Percentiles rank a stretch among this genome's conserved stretches.
phyloP scores from a whole-genome alignment of 2,797 vertebrate species.

The Karalla daura region DNA sequence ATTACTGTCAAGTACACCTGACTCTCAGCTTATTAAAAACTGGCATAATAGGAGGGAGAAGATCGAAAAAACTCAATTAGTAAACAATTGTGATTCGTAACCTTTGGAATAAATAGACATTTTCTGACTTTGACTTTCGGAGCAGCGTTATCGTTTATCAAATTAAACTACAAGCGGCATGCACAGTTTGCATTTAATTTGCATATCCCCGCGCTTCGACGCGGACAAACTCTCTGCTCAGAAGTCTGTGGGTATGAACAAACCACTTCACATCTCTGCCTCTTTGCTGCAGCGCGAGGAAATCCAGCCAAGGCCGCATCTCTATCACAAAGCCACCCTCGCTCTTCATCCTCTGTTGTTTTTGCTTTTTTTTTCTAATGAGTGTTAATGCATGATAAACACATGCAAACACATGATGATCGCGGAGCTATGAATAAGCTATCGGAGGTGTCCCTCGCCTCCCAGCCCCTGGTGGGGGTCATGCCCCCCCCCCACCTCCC shows the following conservation, averaged over 20 bases:
- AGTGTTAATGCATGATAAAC: conserved; percentile 83
- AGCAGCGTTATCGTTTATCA: conserved; percentile 44
- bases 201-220: conserved; percentile 19
- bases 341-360: no score
- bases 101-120: conserved; percentile 76
- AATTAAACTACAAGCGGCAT: conserved; percentile 50
- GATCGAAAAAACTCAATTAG: conserved; percentile 87
- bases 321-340: conserved; percentile 14
- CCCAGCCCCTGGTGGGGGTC: conserved; percentile 65
- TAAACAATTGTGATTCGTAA: conserved; percentile 87
- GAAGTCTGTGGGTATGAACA: conserved; percentile 1
- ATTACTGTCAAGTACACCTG: conserved; percentile 88
- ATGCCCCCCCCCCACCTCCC: conserved; percentile 57
- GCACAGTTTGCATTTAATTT: conserved; percentile 55
- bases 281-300: conserved; percentile 7
- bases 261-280: conserved; percentile 14
- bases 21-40: conserved; percentile 88
- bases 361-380: conserved; percentile 73
- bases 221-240: conserved; percentile 2
- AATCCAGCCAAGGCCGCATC: conserved; percentile 1
- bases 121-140: conserved; percentile 68
- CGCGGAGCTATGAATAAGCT: conserved; percentile 66
- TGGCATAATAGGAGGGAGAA: conserved; percentile 80
- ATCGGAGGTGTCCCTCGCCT: conserved; percentile 54
- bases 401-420: conserved; percentile 71